A percentile compares a stretch with the other conserved stretches of the same genome.
These are phyloP conservation scores for Halictus quadricinctus DNA, from an alignment of 2,888 invertebrate species.

Conservation along the genomic window DNA sequence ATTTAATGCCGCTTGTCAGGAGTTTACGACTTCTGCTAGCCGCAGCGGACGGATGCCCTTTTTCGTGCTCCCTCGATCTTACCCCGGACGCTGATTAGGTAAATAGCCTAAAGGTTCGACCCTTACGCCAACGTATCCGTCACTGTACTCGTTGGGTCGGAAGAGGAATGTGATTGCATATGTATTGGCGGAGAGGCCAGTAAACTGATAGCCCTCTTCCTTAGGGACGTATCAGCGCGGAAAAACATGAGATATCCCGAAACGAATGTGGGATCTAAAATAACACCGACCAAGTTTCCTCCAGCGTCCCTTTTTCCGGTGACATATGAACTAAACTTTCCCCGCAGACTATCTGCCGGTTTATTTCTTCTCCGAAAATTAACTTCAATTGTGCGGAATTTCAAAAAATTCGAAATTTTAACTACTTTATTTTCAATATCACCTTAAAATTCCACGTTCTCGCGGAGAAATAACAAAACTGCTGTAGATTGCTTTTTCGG, in stretches of 20 bases:
- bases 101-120: slow-evolving; percentile 69
- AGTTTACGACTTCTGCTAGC: slow-evolving; percentile 67
- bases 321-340: slow-evolving; percentile 27
- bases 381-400: neutral
- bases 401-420: too few species aligned
- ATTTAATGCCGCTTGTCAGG: slow-evolving; percentile 63
- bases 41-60: slow-evolving; percentile 55
- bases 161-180: slow-evolving; percentile 54
- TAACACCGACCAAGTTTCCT: slow-evolving; percentile 37
- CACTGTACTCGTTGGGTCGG: slow-evolving; percentile 51
- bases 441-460: neutral
- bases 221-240: slow-evolving; percentile 53
- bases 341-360: neutral
- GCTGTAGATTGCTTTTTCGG: too few species aligned
- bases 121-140: slow-evolving; percentile 57
- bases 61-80: slow-evolving; percentile 51
- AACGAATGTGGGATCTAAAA: slow-evolving; percentile 25
- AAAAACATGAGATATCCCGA: slow-evolving; percentile 45
- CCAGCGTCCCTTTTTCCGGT: neutral
- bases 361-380: neutral
- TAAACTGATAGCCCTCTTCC: slow-evolving; percentile 56
- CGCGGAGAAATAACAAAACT: neutral
- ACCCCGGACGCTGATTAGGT: slow-evolving; percentile 71
- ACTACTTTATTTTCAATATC: neutral
- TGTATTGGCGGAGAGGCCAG: slow-evolving; percentile 49